Base-by-base conservation (phyloP, 2,113 vertebrate genomes). In the Eleginops maclovinus region DNA sequence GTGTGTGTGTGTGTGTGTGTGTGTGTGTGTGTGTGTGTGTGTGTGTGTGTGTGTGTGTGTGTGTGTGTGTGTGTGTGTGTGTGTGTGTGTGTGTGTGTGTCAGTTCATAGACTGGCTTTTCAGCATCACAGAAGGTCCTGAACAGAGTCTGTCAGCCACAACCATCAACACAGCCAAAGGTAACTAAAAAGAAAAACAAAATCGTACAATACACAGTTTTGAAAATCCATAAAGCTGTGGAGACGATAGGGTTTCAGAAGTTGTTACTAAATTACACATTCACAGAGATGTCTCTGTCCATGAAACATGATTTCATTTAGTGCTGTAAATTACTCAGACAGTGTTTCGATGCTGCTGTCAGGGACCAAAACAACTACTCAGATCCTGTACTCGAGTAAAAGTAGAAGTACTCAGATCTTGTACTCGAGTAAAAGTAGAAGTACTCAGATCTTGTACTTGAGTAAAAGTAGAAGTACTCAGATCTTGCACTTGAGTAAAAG, bases 41-140 rank as follows among this genome's bases (percentile, higher is more conserved):
- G 31, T 31, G 31, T 31, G 31, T 31, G 31, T 31, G 31, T 31
- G 31, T 31, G 31, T 31, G 31, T 31, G 31, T 31, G 31, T 31
- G 31, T 31, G 31, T 31, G 31, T 31, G 31, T 31, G 31, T 31
- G 28, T 31, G 28, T 31, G 28, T 28, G 28, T 31, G 28, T 31
- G 10, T 19, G 5, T 40, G 21, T 63, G 15, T 31, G 3, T 54
- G 5, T 92, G 87, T 91, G 61, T 75, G 60, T 86, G 9, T 88
- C 86, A 99, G 98, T 97, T 99, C 91, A 94, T 98, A 86, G 97
- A 99, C 82, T 99, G 97, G 98, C 88, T 99, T 2, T 94, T 97
- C 73, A 95, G 47, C 91, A 94, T 99, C 66, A 85, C 91, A 66
- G 97, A 97, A 86, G 92, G 89, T 71, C 95, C 97, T 49, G 88